phyloP scores from a whole-genome alignment of 2,797 vertebrate genomes.

The Nannoperca obscura region DNA sequence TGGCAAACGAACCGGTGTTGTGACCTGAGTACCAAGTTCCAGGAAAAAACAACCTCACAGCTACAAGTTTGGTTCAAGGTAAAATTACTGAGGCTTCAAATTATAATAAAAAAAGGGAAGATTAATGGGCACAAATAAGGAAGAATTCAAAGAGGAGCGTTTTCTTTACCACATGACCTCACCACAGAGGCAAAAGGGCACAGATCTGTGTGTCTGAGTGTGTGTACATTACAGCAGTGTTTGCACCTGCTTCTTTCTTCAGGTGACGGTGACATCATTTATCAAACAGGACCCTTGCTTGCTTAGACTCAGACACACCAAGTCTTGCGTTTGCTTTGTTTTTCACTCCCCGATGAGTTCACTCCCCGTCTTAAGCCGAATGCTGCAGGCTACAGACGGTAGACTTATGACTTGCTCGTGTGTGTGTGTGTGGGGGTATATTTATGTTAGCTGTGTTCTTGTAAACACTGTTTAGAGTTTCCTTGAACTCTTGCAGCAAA shows the following conservation, averaged over 20 bases:
- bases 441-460: conserved; percentile 14
- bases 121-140: conserved; percentile 11
- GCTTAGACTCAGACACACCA: conserved; percentile 59
- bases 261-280: conserved; percentile 75
- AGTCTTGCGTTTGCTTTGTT: conserved; percentile 59
- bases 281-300: conserved; percentile 70
- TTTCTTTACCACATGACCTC: conserved; percentile 44
- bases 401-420: conserved; percentile 18
- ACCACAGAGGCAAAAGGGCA: conserved; percentile 26
- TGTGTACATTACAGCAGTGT: conserved; percentile 45
- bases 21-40: not conserved
- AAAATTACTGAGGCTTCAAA: not conserved
- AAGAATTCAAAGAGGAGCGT: conserved; percentile 1
- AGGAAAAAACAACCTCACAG: not conserved
- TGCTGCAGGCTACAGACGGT: conserved; percentile 36
- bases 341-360: conserved; percentile 48
- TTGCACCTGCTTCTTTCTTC: conserved; percentile 66
- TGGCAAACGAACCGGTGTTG: conserved; percentile 12
- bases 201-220: conserved; percentile 13
- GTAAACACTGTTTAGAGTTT: not conserved
- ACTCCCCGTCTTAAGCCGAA: conserved; percentile 25
- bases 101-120: not conserved
- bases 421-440: conserved; percentile 11
- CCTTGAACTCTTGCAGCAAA: not conserved
- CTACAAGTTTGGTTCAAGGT: too few relatives aligned